A percentile compares a stretch with the other conserved stretches of the same genome.
Conservation (phyloP, 2,113 vertebrate species). For the Hemicordylus capensis region DNA sequence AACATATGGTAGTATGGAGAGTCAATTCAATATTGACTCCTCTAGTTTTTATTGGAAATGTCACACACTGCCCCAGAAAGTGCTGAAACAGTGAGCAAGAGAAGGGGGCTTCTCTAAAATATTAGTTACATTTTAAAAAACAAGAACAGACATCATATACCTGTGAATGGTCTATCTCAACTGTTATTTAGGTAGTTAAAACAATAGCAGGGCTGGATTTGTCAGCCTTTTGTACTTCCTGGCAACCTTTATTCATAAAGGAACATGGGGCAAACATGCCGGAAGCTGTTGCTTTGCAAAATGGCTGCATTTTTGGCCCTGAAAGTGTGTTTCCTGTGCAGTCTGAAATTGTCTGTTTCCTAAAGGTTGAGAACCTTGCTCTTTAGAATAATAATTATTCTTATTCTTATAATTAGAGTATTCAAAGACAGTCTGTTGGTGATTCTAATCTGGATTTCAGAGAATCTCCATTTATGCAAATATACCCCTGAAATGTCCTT, state of each 20-base stretch:
- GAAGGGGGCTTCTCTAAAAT: too few relatives aligned
- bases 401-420: neutral
- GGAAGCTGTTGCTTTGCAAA: neutral
- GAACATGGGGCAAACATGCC: neutral
- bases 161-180: fast-evolving
- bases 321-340: too few relatives aligned
- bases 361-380: neutral
- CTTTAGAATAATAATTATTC: neutral
- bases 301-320: too few relatives aligned
- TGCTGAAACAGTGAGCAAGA: too few relatives aligned
- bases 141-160: neutral
- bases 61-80: too few relatives aligned
- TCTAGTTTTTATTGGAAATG: too few relatives aligned
- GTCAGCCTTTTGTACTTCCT: neutral
- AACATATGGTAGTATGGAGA: too few relatives aligned
- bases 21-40: too few relatives aligned
- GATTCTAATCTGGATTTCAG: neutral
- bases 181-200: neutral
- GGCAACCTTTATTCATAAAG: neutral
- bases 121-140: too few relatives aligned
- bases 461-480: neutral
- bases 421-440: neutral
- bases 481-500: neutral
- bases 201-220: conserved; percentile 10
- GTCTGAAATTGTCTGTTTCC: neutral